Percentiles rank a stretch among this genome's conserved stretches.
These are phyloP conservation scores for Meteorus cinctellus DNA, from an alignment of 2,888 invertebrate species.

Conservation along the genomic window DNA sequence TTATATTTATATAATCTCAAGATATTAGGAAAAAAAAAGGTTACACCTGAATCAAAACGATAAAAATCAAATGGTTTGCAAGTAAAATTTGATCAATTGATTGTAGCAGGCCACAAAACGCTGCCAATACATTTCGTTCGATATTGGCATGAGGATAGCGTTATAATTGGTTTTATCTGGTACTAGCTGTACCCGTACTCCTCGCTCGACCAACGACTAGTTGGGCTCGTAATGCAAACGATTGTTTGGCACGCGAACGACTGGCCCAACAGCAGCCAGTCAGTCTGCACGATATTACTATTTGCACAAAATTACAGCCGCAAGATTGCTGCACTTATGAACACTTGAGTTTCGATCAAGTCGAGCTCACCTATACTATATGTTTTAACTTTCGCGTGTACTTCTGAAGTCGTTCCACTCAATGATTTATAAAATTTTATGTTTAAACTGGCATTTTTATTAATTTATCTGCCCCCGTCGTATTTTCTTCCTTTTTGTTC, in stretches of 20 bases:
- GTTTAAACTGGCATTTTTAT: constrained; percentile 47
- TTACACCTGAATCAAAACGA: constrained; percentile 25
- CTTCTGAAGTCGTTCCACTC: constrained; percentile 1
- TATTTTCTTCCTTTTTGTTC: not conserved
- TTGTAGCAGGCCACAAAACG: constrained; percentile 47
- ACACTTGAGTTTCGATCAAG: constrained; percentile 63
- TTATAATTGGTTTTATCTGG: constrained; percentile 70
- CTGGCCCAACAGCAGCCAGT: constrained; percentile 53
- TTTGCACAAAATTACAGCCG: constrained; percentile 69
- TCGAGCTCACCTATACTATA: constrained; percentile 24
- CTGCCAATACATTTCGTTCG: constrained; percentile 58
- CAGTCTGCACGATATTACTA: constrained; percentile 69
- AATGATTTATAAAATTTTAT: constrained; percentile 36
- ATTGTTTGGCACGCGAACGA: constrained; percentile 65
- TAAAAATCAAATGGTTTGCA: constrained; percentile 58
- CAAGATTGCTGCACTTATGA: constrained; percentile 66
- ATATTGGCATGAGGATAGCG: constrained; percentile 61
- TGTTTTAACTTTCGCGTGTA: constrained; percentile 40
- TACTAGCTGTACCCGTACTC: constrained; percentile 48
- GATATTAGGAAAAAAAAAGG: not conserved
- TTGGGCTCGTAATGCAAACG: constrained; percentile 65
- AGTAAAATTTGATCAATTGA: constrained; percentile 58
- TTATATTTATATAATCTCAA: not conserved
- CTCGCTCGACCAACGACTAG: constrained; percentile 21
- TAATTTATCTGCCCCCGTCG: constrained; percentile 1